Percentiles rank a stretch among this genome's conserved stretches.
Conservation (phyloP, 2,113 vertebrate species). For the Equus quagga region DNA sequence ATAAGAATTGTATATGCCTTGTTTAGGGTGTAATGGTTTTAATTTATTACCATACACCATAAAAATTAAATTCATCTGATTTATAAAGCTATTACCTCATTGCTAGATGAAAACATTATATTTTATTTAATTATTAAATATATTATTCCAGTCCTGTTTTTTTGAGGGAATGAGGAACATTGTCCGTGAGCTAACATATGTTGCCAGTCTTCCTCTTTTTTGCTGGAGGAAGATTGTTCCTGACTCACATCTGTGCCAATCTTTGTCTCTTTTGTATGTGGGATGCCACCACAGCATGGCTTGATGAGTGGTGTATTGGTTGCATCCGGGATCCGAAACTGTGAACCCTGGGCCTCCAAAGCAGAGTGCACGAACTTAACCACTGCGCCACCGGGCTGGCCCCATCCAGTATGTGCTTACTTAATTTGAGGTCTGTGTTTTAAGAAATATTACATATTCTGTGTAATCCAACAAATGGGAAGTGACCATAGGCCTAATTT, state of each 20-base stretch:
- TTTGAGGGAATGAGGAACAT: too few relatives aligned
- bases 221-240: too few relatives aligned
- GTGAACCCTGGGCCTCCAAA: too few relatives aligned
- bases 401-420: background rate
- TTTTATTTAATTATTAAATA: constrained; percentile 18
- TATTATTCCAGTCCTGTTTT: constrained; percentile 1
- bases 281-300: too few relatives aligned
- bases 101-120: background rate
- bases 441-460: constrained; percentile 38
- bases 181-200: too few relatives aligned
- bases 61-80: background rate
- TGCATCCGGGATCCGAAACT: too few relatives aligned
- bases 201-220: too few relatives aligned
- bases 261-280: too few relatives aligned
- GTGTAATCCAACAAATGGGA: background rate
- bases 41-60: background rate
- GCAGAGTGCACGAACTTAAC: too few relatives aligned
- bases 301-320: too few relatives aligned
- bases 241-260: too few relatives aligned
- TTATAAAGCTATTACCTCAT: constrained; percentile 21
- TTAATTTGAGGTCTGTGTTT: constrained; percentile 22
- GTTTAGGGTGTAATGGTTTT: background rate
- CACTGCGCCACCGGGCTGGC: too few relatives aligned
- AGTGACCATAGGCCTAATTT: constrained; percentile 15
- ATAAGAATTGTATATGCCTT: background rate